Conservation (phyloP, 2,113 vertebrate genomes). For the Hemiscyllium ocellatum region DNA sequence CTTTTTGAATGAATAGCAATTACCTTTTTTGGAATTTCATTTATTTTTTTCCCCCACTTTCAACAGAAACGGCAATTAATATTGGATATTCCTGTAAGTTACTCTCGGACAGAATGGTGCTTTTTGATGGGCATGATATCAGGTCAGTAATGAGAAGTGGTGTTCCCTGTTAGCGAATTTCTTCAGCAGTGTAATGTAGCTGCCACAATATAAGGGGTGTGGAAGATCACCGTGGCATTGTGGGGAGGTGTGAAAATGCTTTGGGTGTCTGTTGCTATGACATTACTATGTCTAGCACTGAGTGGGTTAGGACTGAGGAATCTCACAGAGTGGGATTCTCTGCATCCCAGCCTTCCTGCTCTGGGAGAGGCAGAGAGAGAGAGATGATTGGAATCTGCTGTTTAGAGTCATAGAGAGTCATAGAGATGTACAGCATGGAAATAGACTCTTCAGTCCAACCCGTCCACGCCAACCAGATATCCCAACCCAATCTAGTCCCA, state of each 20-base stretch:
- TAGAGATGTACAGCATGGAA: too few relatives aligned
- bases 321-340: not conserved
- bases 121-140: constrained; percentile 75
- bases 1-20: not conserved
- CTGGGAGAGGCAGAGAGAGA: not conserved
- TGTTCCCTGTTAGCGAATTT: not conserved
- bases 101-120: constrained; percentile 66
- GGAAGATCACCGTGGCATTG: not conserved
- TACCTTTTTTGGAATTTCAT: not conserved
- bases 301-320: not conserved
- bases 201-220: not conserved
- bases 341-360: not conserved
- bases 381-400: not conserved
- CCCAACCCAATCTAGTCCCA: too few relatives aligned
- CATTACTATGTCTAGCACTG: not conserved
- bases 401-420: too few relatives aligned
- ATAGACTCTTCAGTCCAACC: too few relatives aligned
- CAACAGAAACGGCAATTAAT: constrained; percentile 81
- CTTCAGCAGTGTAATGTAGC: not conserved
- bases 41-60: not conserved
- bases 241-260: not conserved
- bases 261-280: not conserved
- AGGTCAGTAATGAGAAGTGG: constrained; percentile 51
- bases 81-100: constrained; percentile 79
- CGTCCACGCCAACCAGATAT: too few relatives aligned